phyloP scores from a whole-genome alignment of 2,113 vertebrate species.

The Spilogale gracilis region DNA sequence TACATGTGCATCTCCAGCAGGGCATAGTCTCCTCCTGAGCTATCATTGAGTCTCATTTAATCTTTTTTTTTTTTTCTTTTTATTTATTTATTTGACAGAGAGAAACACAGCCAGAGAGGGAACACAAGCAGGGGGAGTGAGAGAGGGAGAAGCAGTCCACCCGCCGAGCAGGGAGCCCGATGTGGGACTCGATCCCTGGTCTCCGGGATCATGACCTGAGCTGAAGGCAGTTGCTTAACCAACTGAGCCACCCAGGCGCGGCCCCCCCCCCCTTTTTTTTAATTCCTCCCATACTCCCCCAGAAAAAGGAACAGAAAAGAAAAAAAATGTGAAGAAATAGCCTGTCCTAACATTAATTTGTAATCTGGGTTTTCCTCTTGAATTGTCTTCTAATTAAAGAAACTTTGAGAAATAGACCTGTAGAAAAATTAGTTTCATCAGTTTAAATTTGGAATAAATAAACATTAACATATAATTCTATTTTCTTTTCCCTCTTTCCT shows the following conservation, averaged over 20 bases:
- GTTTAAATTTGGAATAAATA: conserved; percentile 51
- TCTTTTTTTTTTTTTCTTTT: neutral
- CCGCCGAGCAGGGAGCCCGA: no score
- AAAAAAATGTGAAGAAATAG: neutral
- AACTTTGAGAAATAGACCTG: neutral
- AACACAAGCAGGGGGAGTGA: no score
- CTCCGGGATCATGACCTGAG: no score
- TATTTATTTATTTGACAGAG: no score
- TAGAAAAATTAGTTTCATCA: conserved; percentile 8
- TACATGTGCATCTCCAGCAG: neutral
- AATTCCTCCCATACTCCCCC: fast-evolving
- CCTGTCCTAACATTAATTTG: conserved; percentile 15
- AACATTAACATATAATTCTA: neutral
- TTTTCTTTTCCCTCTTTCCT: conserved; percentile 11
- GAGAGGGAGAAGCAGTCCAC: no score
- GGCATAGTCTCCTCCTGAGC: neutral
- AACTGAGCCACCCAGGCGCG: no score
- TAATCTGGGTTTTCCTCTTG: neutral
- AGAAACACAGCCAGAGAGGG: no score
- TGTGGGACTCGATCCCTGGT: no score
- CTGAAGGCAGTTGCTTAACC: no score
- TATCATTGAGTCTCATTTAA: neutral
- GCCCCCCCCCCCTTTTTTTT: neutral
- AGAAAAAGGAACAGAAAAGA: neutral
- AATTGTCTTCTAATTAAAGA: conserved; percentile 42